Evolutionary conservation across 1,140 invertebrate genomes (phyloP).

Genomic region (Thaumatotibia leucotreta): DNA sequence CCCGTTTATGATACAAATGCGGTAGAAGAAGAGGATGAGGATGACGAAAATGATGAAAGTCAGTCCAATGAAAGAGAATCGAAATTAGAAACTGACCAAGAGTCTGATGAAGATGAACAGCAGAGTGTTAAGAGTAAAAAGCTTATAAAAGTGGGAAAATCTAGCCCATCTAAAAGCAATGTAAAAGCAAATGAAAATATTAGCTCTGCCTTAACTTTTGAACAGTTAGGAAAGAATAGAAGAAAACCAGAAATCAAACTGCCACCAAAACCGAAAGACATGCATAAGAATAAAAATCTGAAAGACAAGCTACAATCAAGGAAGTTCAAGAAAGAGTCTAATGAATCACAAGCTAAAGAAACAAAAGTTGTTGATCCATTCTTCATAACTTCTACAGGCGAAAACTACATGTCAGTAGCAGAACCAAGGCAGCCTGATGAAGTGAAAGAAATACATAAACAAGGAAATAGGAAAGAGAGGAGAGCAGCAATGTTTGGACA

Average conservation of each 20-base stretch:
- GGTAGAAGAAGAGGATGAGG: constrained; percentile 14
- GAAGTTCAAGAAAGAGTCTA: constrained; percentile 54
- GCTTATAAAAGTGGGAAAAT: not conserved
- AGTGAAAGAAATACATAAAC: constrained; percentile 58
- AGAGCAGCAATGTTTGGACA: constrained; percentile 68
- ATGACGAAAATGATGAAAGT: constrained; percentile 11
- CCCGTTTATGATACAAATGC: too few relatives aligned
- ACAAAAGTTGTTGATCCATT: constrained; percentile 76
- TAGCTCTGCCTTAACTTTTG: not conserved
- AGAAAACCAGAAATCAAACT: constrained; percentile 25
- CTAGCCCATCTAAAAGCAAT: not conserved
- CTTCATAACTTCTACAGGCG: constrained; percentile 77
- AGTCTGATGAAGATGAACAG: not conserved
- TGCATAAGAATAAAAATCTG: constrained; percentile 59
- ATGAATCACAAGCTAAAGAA: constrained; percentile 30
- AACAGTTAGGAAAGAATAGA: constrained; percentile 15
- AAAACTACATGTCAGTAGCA: constrained; percentile 77
- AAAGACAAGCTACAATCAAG: constrained; percentile 54
- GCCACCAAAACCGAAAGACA: constrained; percentile 37
- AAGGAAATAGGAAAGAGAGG: constrained; percentile 64
- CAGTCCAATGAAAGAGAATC: not conserved
- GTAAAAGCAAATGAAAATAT: constrained; percentile 10
- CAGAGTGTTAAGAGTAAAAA: not conserved
- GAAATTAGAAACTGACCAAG: not conserved
- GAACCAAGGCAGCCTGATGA: constrained; percentile 67